Percentiles rank a stretch among this genome's conserved stretches.
Conservation (phyloP, 2,888 invertebrate genomes). For the Odontothrips loti region DNA sequence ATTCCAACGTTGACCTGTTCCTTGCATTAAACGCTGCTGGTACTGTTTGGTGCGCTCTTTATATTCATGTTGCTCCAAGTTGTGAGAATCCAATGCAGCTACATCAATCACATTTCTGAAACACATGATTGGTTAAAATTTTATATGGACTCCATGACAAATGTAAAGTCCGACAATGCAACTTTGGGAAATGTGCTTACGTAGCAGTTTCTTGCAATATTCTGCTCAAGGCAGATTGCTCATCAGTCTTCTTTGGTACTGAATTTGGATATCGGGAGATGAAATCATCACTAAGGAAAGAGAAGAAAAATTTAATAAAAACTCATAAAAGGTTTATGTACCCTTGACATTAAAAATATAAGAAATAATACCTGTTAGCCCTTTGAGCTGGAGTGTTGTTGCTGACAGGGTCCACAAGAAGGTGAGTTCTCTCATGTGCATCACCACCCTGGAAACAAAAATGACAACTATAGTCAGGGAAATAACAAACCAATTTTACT, state of each 20-base stretch:
- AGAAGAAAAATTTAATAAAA: background rate
- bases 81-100: constrained; percentile 83
- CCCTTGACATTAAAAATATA: constrained; percentile 21
- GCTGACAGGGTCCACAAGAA: constrained; percentile 70
- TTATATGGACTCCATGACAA: background rate
- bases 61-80: constrained; percentile 83
- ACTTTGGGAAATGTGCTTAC: constrained; percentile 53
- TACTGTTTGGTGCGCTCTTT: constrained; percentile 69
- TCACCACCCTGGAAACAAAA: constrained; percentile 52
- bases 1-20: constrained; percentile 34
- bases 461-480: constrained; percentile 30
- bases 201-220: constrained; percentile 87
- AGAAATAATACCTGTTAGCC: constrained; percentile 54
- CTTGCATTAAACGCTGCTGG: constrained; percentile 40
- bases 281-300: constrained; percentile 57
- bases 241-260: constrained; percentile 74
- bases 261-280: constrained; percentile 59
- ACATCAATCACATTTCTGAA: constrained; percentile 88
- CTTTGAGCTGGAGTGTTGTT: constrained; percentile 68
- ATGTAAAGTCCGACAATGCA: background rate
- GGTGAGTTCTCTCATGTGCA: constrained; percentile 70
- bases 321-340: constrained; percentile 3
- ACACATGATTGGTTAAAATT: constrained; percentile 37
- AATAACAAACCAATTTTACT: background rate
- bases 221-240: constrained; percentile 83